Evolutionary conservation across 2,113 vertebrate species (phyloP), one percentile per base, ranked within the genome.

Genomic region (Orientallactaga bullata): DNA sequence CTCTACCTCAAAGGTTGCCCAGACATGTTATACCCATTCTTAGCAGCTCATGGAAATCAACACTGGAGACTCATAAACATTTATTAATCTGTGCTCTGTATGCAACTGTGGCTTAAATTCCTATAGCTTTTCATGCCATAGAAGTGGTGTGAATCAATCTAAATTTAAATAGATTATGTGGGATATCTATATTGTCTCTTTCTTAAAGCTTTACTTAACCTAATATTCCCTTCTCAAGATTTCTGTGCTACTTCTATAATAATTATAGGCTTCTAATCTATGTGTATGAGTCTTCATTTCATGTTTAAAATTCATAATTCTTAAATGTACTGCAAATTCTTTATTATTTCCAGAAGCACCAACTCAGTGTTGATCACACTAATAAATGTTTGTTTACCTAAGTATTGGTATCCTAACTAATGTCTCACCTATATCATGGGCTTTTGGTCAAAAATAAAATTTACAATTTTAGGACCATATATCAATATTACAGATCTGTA

Each of bases 401-500:
- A 5, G 4, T 51, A 77, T 90, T 95, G n/a, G n/a, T 82, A 77
- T 79, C 63, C 91, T 87, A n/a, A 90, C 69, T 87, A 88, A 82
- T 82, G 30, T 93, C 94, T 83, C 58, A 79, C 76, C 69, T 92
- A 26, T 90, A 58, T 51, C 72, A 47, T 18, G 68, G 77, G 4
- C 26, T 94, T 93, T 91, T 42, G 15, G 47, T 80, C 11, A 85
- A 30, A 97, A 88, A 94, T 91, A 76, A 72, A 79, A 85, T 87
- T 94, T 93, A 66, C 93, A 20, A 95, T 81, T 79, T 30, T 85
- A 85, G 18, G 66, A 91, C 71, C n/a, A 88, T 71, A 30, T 26
- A 87, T 92, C 63, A 68, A 1, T 63, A 69, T 55, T 86, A 69
- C 18, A 91, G 30, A 89, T 93, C 66, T 87, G 37, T 85, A 94